Evolutionary conservation across 2,797 vertebrate genomes (phyloP).

Genomic region (Gymnodraco acuticeps): DNA sequence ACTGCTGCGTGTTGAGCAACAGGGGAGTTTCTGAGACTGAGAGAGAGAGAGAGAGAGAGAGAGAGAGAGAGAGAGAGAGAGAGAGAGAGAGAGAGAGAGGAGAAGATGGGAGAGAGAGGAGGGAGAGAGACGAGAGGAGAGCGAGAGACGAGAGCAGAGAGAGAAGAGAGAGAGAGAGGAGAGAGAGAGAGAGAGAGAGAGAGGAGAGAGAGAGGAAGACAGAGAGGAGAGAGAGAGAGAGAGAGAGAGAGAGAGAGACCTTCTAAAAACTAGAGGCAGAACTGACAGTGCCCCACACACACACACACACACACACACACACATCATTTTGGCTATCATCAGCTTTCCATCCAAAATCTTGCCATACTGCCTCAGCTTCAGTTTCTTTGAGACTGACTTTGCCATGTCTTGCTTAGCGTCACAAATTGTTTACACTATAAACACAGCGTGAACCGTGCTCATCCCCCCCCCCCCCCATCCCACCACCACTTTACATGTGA

Average conservation of each 20-base stretch:
- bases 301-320: too few species aligned
- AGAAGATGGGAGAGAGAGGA: conserved; percentile 32
- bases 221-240: conserved; percentile 23
- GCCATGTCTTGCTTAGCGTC: too few species aligned
- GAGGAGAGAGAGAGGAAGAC: too few species aligned
- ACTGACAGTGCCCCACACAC: not conserved
- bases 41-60: conserved; percentile 19
- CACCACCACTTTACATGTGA: too few species aligned
- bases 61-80: conserved; percentile 18
- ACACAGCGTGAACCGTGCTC: too few species aligned
- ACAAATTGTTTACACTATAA: too few species aligned
- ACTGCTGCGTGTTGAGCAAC: conserved; percentile 18
- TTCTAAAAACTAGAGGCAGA: not conserved
- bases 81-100: conserved; percentile 11
- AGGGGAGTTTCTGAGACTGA: conserved; percentile 33
- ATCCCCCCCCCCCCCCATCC: too few species aligned
- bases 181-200: conserved; percentile 19
- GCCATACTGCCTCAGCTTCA: too few species aligned
- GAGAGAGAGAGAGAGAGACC: conserved; percentile 7
- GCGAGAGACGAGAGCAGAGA: conserved; percentile 1
- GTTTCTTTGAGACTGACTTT: too few species aligned
- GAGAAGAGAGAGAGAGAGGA: conserved; percentile 22
- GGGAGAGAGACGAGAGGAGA: conserved; percentile 21
- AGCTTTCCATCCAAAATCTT: too few species aligned
- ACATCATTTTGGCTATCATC: too few species aligned